Base-by-base conservation (phyloP, 2,113 vertebrate genomes). In the Sebastes schlegelii region DNA sequence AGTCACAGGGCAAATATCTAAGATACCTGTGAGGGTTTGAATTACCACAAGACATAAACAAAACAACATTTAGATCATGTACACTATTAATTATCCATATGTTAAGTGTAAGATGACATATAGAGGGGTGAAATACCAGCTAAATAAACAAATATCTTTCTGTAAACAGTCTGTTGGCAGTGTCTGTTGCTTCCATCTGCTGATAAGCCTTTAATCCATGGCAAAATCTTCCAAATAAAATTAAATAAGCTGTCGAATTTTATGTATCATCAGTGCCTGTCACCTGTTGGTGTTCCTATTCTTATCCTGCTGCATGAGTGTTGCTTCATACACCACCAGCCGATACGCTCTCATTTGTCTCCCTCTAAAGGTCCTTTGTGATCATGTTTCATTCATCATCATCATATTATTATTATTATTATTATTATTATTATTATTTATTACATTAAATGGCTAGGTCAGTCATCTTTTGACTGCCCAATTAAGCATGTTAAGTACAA, bases 1-100 rank as follows among this genome's bases (percentile, higher is more conserved):
- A 70, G 12, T 54, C 60, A 75, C 1, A 0, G 51, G n/a, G 49
- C 94, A 21, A 5, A 19, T 51, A 16, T 61, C 0, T 49, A 19
- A 52, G 96, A 71, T 95, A 96, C 89, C 88, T 93, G 80, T 97
- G 94, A 86, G 77, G 34, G 52, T 79, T 54, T 61, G 12, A 17
- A 54, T 19, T 34, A 54, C 13, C 1, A 21, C 0, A 23, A 55
- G 10, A 82, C 26, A 2, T 1, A 26, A 17, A 83, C 7, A 21
- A 77, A 72, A 43, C 1, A 63, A 52, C 52, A 19, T 42, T 19
- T 4, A 43, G 7, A 57, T 34, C 2, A 49, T 49, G 5, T 6
- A 3, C 23, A 48, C 14, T 40, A 34, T 49, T 51, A n/a, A 5
- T 43, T 5, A n/a, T 67, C 4, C 76, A 45, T 64, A 67, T 79